Percentiles rank a stretch among this genome's conserved stretches.
Conservation (phyloP, 2,888 invertebrate genomes). For the Cremastinae sp. region DNA sequence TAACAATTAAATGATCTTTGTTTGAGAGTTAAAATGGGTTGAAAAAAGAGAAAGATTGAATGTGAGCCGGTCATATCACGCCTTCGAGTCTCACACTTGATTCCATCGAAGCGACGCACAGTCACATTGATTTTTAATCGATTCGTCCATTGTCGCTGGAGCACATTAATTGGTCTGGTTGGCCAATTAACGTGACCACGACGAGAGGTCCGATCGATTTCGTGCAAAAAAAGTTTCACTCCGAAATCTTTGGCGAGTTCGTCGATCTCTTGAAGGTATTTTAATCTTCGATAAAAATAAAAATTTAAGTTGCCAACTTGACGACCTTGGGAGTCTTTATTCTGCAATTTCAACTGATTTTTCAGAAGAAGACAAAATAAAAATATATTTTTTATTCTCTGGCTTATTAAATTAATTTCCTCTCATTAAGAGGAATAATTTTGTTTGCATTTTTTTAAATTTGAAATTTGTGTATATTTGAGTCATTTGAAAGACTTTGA, state of each 20-base stretch:
- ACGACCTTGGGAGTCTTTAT: no score
- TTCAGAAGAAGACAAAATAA: not conserved
- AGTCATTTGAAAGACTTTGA: no score
- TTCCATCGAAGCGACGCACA: constrained; percentile 71
- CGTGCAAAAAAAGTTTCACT: constrained; percentile 11
- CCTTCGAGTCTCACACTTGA: constrained; percentile 67
- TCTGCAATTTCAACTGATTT: not conserved
- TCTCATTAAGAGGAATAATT: no score
- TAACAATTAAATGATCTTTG: no score
- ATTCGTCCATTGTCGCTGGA: constrained; percentile 73
- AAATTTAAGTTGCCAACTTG: no score
- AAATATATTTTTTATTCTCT: no score
- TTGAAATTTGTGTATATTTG: no score
- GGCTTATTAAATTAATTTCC: no score
- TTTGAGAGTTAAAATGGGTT: no score
- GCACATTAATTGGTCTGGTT: constrained; percentile 73
- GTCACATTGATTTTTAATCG: constrained; percentile 77
- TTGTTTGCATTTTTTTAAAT: no score
- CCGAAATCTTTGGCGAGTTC: not conserved
- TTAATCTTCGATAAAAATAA: not conserved
- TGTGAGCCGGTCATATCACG: constrained; percentile 58
- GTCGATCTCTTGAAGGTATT: not conserved
- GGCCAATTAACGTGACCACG: constrained; percentile 67
- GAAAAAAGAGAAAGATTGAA: constrained; percentile 26
- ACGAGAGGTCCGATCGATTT: not conserved